Evolutionary conservation across 2,888 invertebrate species (phyloP).

Genomic region (Troides helena): DNA sequence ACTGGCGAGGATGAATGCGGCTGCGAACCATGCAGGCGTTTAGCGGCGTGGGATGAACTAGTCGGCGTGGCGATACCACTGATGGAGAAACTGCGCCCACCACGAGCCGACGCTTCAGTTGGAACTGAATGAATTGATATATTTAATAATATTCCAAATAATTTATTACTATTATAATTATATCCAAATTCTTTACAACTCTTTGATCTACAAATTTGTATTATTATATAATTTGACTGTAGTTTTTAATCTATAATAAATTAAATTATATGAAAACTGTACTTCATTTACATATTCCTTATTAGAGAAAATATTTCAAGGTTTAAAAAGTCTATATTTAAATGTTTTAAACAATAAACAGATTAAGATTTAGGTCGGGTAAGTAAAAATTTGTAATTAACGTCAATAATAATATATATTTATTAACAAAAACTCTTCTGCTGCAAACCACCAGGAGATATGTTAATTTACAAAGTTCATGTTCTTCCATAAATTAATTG

Average conservation of each 20-base stretch:
- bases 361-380: no score
- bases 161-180: background rate
- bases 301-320: no score
- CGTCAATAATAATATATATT: no score
- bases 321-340: no score
- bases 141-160: background rate
- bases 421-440: no score
- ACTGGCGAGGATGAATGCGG: conserved; percentile 57
- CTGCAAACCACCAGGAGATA: no score
- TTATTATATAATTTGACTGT: conserved; percentile 2
- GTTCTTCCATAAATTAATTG: no score
- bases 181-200: background rate
- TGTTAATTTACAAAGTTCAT: no score
- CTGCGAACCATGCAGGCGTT: conserved; percentile 59
- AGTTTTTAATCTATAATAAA: background rate
- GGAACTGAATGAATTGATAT: conserved; percentile 53
- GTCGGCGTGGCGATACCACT: conserved; percentile 87
- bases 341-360: no score
- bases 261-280: background rate
- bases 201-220: background rate
- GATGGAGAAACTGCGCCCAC: conserved; percentile 81
- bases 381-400: no score
- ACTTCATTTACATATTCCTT: no score
- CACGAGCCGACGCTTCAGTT: conserved; percentile 62
- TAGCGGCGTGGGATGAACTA: conserved; percentile 86